These are phyloP conservation scores for Dynastes grantii DNA, from an alignment of 2,888 invertebrate genomes.

Conservation along the genomic window DNA sequence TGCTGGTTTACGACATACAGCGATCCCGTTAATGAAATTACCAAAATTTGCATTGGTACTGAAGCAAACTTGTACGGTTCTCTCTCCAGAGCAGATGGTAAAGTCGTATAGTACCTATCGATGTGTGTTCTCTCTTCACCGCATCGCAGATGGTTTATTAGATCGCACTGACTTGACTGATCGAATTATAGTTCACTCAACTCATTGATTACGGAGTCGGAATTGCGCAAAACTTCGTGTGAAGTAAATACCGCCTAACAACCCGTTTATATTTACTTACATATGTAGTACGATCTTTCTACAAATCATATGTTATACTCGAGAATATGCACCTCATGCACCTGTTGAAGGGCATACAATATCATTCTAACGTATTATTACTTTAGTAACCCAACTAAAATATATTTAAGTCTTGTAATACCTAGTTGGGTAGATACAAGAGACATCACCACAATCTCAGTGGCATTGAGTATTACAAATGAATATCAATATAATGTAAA, in stretches of 20 bases:
- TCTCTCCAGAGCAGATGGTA: not conserved
- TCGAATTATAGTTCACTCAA: constrained; percentile 55
- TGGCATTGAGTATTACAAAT: too few relatives aligned
- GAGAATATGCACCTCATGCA: constrained; percentile 4
- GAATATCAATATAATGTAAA: too few relatives aligned
- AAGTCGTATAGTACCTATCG: not conserved
- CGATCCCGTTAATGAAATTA: constrained; percentile 6
- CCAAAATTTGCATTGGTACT: constrained; percentile 42
- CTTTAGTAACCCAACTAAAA: constrained; percentile 2
- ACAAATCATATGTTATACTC: not conserved
- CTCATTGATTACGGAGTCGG: constrained; percentile 39
- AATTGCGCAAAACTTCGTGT: constrained; percentile 33
- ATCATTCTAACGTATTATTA: constrained; percentile 9
- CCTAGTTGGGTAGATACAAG: too few relatives aligned
- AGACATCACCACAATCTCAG: too few relatives aligned
- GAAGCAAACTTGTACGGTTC: not conserved
- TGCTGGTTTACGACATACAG: not conserved
- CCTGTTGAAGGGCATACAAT: constrained; percentile 3
- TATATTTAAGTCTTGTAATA: not conserved
- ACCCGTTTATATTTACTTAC: constrained; percentile 25
- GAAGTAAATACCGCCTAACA: constrained; percentile 15
- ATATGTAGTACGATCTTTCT: constrained; percentile 1
- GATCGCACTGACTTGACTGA: constrained; percentile 53
- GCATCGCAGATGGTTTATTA: constrained; percentile 47
- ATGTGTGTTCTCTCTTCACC: not conserved